Percentiles rank a stretch among this genome's conserved stretches.
These are phyloP conservation scores for Stichodactyla mertensii DNA, from an alignment of 64 coral and sea anemone species.

Conservation along the genomic window DNA sequence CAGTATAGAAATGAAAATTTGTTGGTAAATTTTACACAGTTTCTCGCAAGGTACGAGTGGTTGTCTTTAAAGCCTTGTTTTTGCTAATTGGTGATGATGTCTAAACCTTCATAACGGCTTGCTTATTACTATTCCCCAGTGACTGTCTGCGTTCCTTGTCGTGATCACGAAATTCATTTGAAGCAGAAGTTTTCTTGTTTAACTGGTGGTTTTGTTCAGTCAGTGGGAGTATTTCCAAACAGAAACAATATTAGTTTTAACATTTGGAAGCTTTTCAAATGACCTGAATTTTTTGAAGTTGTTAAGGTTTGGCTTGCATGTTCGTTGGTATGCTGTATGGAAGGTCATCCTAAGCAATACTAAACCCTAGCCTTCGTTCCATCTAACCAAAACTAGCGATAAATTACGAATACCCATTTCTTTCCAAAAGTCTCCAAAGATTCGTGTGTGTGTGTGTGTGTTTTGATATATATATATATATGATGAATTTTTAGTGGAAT, in stretches of 20 bases:
- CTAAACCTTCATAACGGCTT: neutral
- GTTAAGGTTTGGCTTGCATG: neutral
- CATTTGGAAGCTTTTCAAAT: neutral
- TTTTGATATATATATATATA: no score
- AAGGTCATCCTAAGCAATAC: neutral
- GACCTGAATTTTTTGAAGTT: neutral
- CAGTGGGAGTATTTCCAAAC: conserved; percentile 8
- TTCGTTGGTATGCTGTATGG: neutral
- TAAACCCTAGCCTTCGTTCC: neutral
- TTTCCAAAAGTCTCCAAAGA: neutral
- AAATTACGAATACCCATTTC: neutral
- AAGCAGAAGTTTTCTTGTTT: neutral
- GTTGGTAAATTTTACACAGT: neutral
- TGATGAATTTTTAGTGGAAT: no score
- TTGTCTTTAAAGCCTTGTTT: neutral
- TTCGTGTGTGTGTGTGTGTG: no score
- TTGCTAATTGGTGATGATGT: neutral
- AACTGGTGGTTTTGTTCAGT: neutral
- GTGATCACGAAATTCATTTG: neutral
- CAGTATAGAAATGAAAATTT: no score
- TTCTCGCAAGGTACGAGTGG: neutral
- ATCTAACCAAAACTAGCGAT: neutral
- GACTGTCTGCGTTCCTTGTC: neutral
- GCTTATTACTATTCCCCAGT: neutral
- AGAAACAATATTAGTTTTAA: neutral